A percentile compares a stretch with the other conserved stretches of the same genome.
These are phyloP conservation scores for Nesogale talazaci DNA, from an alignment of 2,113 vertebrate species.

Conservation along the genomic window DNA sequence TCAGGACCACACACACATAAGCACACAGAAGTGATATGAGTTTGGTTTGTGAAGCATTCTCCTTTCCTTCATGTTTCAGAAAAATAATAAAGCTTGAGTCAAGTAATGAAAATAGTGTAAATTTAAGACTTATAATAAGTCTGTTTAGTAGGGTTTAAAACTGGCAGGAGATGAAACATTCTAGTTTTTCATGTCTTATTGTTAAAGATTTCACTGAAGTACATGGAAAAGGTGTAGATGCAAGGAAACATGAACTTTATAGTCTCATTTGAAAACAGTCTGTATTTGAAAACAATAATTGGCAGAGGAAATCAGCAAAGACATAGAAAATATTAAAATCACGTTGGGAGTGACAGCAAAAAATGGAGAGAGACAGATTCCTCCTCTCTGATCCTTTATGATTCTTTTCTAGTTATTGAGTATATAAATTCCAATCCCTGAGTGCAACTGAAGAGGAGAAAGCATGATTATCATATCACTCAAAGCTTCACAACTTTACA, in stretches of 20 bases:
- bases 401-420: constrained; percentile 88
- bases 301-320: constrained; percentile 88
- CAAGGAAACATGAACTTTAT: constrained; percentile 71
- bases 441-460: constrained; percentile 81
- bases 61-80: constrained; percentile 66
- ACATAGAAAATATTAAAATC: constrained; percentile 91
- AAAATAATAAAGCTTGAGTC: constrained; percentile 60
- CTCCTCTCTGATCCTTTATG: constrained; percentile 88
- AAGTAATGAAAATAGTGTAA: constrained; percentile 77
- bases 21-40: constrained; percentile 75
- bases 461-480: constrained; percentile 88
- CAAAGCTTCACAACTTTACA: constrained; percentile 85
- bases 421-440: constrained; percentile 90
- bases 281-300: constrained; percentile 89
- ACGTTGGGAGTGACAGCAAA: constrained; percentile 90
- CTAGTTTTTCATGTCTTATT: constrained; percentile 75
- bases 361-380: constrained; percentile 89
- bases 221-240: constrained; percentile 76
- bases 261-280: constrained; percentile 83
- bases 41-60: constrained; percentile 78
- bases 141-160: constrained; percentile 78
- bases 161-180: constrained; percentile 63
- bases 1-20: constrained; percentile 77
- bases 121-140: constrained; percentile 76
- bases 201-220: constrained; percentile 79